phyloP scores from a whole-genome alignment of 1,140 invertebrate genomes.

The Aphaenogaster ashmeadi region DNA sequence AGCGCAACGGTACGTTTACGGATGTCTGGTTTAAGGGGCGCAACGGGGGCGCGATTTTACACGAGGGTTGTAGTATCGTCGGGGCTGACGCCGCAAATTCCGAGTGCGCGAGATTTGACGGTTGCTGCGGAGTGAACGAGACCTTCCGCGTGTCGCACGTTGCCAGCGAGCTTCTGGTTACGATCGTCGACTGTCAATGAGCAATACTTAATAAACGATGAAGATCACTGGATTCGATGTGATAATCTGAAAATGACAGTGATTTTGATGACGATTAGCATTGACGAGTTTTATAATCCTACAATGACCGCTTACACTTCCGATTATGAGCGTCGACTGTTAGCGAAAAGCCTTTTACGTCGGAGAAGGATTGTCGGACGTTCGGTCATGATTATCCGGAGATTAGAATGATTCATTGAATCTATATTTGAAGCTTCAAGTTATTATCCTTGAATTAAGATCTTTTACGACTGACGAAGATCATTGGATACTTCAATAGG shows the following conservation, averaged over 20 bases:
- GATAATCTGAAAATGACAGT: background rate
- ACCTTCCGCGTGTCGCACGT: background rate
- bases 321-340: slow-evolving; percentile 38
- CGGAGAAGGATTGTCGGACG: background rate
- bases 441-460: background rate
- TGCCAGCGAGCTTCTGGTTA: background rate
- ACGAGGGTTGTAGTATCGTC: background rate
- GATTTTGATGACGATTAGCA: background rate
- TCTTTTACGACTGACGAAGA: background rate
- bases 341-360: background rate
- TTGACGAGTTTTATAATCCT: background rate
- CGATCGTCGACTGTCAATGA: background rate
- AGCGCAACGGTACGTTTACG: slow-evolving; percentile 46
- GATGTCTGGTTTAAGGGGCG: background rate
- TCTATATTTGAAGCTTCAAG: background rate
- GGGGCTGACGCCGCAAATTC: background rate
- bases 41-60: slow-evolving; percentile 4
- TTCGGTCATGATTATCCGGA: background rate
- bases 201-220: background rate
- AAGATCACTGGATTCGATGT: background rate
- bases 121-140: background rate
- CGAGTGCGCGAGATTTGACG: background rate
- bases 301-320: background rate
- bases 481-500: background rate
- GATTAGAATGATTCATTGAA: background rate